Conservation (phyloP, 2,888 invertebrate genomes). For the Leuctra nigra region DNA sequence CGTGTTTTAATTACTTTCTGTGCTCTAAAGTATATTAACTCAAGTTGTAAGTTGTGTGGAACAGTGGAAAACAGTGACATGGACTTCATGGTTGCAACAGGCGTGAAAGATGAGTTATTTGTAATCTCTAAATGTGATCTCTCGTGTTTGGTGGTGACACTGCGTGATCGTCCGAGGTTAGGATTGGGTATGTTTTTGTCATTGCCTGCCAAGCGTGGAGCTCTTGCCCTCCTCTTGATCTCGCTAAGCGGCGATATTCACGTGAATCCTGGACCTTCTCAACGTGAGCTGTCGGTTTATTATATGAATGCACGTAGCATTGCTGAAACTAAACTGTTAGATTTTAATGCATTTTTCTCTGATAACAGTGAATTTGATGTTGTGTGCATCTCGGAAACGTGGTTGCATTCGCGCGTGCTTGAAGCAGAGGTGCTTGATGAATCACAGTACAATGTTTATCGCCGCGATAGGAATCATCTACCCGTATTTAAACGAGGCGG, state of each 20-base stretch:
- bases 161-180: too few species aligned
- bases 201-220: too few species aligned
- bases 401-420: background rate
- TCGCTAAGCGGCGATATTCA: background rate
- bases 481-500: background rate
- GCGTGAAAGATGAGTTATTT: too few species aligned
- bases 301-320: conserved; percentile 1
- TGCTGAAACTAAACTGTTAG: background rate
- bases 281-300: too few species aligned
- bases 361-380: background rate
- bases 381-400: background rate
- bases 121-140: too few species aligned
- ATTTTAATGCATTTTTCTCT: background rate
- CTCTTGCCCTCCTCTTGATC: background rate
- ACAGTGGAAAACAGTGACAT: too few species aligned
- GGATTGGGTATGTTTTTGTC: too few species aligned
- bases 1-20: too few species aligned
- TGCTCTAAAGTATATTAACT: too few species aligned
- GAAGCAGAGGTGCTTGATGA: background rate
- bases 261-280: conserved; percentile 6
- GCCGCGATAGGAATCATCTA: background rate
- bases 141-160: too few species aligned
- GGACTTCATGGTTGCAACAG: too few species aligned
- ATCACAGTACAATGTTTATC: background rate
- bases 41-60: too few species aligned